Evolutionary conservation across 2,113 vertebrate genomes (phyloP).

Genomic region (Seriola dumerili): DNA sequence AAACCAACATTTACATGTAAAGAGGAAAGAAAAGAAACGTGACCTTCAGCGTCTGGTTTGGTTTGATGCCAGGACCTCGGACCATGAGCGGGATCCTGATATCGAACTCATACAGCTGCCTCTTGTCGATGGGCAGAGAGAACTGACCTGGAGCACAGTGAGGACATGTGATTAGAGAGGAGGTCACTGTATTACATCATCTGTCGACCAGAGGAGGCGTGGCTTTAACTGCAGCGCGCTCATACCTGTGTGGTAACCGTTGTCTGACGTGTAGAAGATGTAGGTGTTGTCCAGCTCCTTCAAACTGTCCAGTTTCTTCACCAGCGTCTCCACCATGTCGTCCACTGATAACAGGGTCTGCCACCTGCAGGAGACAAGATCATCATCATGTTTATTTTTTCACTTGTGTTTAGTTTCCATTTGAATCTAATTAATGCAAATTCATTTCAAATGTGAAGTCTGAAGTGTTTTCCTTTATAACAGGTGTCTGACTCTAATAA

Average conservation of each 20-base stretch:
- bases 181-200: background rate
- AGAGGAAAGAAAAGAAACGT: background rate
- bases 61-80: conserved; percentile 85
- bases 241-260: conserved; percentile 87
- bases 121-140: conserved; percentile 87
- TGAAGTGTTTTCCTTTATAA: too few relatives aligned
- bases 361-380: conserved; percentile 75
- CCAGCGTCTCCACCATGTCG: conserved; percentile 85
- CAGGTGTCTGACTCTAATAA: too few relatives aligned
- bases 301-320: conserved; percentile 81
- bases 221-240: rapidly evolving
- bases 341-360: conserved; percentile 87
- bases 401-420: too few relatives aligned
- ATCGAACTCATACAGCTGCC: conserved; percentile 88
- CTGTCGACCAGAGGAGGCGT: background rate
- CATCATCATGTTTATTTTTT: too few relatives aligned
- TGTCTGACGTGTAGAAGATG: conserved; percentile 86
- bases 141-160: conserved; percentile 82
- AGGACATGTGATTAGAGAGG: background rate
- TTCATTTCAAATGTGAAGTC: too few relatives aligned
- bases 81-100: conserved; percentile 85
- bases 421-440: too few relatives aligned
- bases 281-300: conserved; percentile 85
- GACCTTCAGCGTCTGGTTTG: conserved; percentile 82
- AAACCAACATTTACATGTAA: background rate